These are phyloP conservation scores for Darevskia mixta DNA, from an alignment of 2,797 vertebrate genomes.

Conservation along the genomic window DNA sequence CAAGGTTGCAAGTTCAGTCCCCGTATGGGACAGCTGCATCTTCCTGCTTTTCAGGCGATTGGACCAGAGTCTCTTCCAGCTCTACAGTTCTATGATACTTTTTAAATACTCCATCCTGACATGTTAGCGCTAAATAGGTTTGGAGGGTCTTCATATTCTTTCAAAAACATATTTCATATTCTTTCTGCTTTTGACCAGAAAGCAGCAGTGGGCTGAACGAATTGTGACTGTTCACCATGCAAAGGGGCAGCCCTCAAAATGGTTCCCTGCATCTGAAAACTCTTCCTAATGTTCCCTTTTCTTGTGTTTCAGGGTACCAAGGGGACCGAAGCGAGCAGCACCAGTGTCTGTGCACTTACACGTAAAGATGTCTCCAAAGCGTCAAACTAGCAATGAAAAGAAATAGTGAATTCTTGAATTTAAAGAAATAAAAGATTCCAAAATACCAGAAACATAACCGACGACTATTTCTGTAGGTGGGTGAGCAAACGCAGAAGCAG, in stretches of 20 bases:
- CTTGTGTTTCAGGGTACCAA: slow-evolving; percentile 10
- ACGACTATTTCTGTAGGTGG: not conserved
- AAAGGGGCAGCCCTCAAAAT: not conserved
- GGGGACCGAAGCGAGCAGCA: not conserved
- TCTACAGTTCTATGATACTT: no score
- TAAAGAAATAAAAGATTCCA: slow-evolving; percentile 35
- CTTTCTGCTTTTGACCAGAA: not conserved
- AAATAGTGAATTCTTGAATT: slow-evolving; percentile 28
- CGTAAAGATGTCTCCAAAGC: slow-evolving; percentile 2
- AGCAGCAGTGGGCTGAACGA: not conserved
- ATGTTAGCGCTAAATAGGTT: not conserved
- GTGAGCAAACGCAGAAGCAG: not conserved
- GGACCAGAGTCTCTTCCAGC: no score
- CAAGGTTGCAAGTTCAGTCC: no score
- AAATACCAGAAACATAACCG: not conserved
- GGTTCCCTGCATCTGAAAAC: not conserved
- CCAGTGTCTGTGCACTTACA: not conserved
- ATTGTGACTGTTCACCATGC: no score
- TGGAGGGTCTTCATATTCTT: not conserved
- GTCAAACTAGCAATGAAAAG: slow-evolving; percentile 12
- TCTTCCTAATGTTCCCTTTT: not conserved
- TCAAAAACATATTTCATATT: not conserved
- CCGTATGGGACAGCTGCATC: no score
- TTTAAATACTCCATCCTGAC: no score
- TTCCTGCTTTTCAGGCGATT: no score